Evolutionary conservation across 2,888 invertebrate species (phyloP).

Genomic region (Euzophera pinguis): DNA sequence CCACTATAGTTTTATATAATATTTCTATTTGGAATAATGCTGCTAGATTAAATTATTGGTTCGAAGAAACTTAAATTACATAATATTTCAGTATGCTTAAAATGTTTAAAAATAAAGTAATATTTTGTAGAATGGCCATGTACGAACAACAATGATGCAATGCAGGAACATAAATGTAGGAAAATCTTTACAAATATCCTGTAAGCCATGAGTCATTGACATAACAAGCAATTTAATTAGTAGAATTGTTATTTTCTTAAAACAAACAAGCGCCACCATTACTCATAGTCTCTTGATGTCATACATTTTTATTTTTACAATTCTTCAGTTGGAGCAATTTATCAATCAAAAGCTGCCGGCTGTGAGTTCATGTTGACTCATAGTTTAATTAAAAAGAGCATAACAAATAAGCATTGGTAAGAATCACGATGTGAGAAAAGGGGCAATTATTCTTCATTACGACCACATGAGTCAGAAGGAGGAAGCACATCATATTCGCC

Average conservation of each 20-base stretch:
- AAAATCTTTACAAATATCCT: too few species aligned
- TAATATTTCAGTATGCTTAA: too few species aligned
- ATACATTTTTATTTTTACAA: constrained; percentile 27
- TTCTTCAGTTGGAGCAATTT: constrained; percentile 39
- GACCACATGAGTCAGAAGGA: constrained; percentile 44
- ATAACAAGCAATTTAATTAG: not conserved
- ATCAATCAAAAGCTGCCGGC: constrained; percentile 42
- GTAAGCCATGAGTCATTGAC: not conserved
- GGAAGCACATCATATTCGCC: constrained; percentile 32
- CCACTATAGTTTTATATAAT: too few species aligned
- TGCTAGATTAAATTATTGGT: too few species aligned
- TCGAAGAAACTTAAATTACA: too few species aligned
- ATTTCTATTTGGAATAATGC: too few species aligned
- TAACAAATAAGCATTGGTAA: constrained; percentile 54
- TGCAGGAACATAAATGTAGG: too few species aligned
- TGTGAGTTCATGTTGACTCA: constrained; percentile 47
- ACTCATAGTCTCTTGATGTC: not conserved
- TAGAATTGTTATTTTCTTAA: not conserved
- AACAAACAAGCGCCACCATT: not conserved
- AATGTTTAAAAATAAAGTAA: too few species aligned
- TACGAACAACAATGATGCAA: too few species aligned
- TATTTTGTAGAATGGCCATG: too few species aligned
- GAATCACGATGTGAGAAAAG: constrained; percentile 77
- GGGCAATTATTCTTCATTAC: constrained; percentile 71
- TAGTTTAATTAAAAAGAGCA: constrained; percentile 60